Conservation (phyloP, 2,888 invertebrate genomes). For the Drosophila demipolita region DNA sequence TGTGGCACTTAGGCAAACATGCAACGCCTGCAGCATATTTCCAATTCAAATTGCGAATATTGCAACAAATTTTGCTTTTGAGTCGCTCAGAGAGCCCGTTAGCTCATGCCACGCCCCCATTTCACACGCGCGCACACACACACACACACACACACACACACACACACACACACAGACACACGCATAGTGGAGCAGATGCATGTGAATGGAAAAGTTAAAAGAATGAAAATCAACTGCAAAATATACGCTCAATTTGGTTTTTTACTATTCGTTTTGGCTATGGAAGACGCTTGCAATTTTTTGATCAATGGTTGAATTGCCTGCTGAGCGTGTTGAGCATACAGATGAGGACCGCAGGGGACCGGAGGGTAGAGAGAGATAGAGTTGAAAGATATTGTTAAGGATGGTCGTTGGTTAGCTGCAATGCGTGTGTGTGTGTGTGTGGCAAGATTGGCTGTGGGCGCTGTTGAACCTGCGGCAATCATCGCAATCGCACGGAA, state of each 20-base stretch:
- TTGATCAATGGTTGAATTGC: constrained; percentile 60
- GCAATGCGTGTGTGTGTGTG: constrained; percentile 6
- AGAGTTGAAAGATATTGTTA: constrained; percentile 3
- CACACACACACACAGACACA: not conserved
- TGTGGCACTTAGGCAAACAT: constrained; percentile 65
- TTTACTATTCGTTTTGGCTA: constrained; percentile 38
- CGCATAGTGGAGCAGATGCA: not conserved
- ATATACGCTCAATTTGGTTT: constrained; percentile 63
- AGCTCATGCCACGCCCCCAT: constrained; percentile 4
- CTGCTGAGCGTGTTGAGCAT: constrained; percentile 14
- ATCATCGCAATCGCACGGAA: constrained; percentile 62
- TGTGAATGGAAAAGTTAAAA: constrained; percentile 17
- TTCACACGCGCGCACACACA: not conserved
- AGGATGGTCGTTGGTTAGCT: constrained; percentile 32
- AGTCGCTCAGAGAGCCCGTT: constrained; percentile 7
- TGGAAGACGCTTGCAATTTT: constrained; percentile 46
- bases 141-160: not conserved
- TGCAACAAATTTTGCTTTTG: constrained; percentile 65
- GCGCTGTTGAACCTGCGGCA: constrained; percentile 47
- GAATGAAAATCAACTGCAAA: constrained; percentile 48
- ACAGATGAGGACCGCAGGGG: not conserved
- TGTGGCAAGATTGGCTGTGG: constrained; percentile 25
- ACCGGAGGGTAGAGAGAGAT: not conserved
- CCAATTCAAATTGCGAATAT: constrained; percentile 73
- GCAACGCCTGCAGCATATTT: constrained; percentile 70